A percentile compares a stretch with the other conserved stretches of the same genome.
Evolutionary conservation across 2,797 vertebrate genomes (phyloP).

Genomic region (Hemibagrus guttatus): DNA sequence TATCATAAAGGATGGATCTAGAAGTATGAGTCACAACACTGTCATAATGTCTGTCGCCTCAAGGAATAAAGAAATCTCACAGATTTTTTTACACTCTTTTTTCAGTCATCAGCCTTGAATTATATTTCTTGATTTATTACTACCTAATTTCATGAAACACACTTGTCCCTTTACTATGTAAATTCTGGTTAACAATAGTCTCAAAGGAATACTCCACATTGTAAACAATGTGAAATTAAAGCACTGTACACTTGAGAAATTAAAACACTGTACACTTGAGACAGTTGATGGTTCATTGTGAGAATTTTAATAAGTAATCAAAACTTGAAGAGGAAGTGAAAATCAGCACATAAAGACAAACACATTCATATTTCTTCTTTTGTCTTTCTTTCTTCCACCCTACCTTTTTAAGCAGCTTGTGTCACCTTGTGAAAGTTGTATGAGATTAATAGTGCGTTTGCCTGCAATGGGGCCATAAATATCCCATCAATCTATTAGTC

Average conservation of each 20-base stretch:
- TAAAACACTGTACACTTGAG: not conserved
- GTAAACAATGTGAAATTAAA: not conserved
- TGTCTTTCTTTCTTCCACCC: constrained; percentile 1
- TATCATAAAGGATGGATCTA: not conserved
- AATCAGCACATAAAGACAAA: constrained; percentile 2
- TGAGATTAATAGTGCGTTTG: constrained; percentile 27
- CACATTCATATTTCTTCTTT: not conserved
- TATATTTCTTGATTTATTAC: not conserved
- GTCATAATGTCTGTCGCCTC: not conserved
- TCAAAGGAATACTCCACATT: not conserved
- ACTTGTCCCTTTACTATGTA: not conserved
- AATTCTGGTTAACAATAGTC: not conserved
- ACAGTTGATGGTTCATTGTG: not conserved
- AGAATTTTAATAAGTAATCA: not conserved
- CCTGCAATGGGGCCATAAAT: constrained; percentile 20
- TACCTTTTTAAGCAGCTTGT: not conserved
- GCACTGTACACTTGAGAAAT: not conserved
- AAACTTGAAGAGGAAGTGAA: constrained; percentile 5
- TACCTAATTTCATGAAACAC: not conserved
- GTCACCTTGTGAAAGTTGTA: not conserved
- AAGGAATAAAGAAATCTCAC: not conserved
- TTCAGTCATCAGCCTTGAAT: not conserved
- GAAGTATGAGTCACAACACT: not conserved
- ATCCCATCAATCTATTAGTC: constrained; percentile 32
- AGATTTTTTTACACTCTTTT: not conserved